Conservation (phyloP, 2,797 vertebrate species). For the Malurus leucopterus region DNA sequence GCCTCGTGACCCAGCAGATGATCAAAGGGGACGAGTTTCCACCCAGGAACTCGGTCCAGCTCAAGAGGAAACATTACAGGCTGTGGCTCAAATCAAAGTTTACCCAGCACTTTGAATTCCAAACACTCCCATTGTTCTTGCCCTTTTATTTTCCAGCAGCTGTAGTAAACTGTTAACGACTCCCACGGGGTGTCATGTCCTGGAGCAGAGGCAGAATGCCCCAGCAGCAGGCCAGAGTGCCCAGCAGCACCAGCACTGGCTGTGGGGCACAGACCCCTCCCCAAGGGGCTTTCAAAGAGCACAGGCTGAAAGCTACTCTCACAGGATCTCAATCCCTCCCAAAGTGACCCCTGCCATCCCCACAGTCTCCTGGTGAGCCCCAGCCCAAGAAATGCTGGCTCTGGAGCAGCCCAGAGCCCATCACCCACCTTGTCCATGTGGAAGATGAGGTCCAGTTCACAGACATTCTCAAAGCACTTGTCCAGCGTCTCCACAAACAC, state of each 20-base stretch:
- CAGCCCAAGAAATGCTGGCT: background rate
- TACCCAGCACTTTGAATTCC: background rate
- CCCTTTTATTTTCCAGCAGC: background rate
- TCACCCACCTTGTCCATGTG: constrained; percentile 82
- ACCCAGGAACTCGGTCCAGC: background rate
- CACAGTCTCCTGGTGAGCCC: background rate
- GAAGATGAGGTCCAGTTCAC: constrained; percentile 84
- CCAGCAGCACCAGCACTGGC: background rate
- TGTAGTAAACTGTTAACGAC: background rate
- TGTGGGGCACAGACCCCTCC: rapidly evolving
- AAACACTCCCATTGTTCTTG: background rate
- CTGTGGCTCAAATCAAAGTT: background rate
- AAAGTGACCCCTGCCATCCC: rapidly evolving
- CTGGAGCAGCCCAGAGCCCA: background rate
- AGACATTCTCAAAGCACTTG: constrained; percentile 85
- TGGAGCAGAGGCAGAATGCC: background rate
- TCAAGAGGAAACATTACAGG: background rate
- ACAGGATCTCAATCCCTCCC: background rate
- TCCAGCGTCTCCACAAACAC: constrained; percentile 84
- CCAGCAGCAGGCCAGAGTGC: background rate
- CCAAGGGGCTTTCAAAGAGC: background rate
- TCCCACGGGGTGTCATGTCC: rapidly evolving
- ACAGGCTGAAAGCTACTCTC: background rate
- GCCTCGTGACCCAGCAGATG: background rate
- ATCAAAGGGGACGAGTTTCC: background rate